A percentile compares a stretch with the other conserved stretches of the same genome.
phyloP scores from a whole-genome alignment of 1,140 invertebrate genomes.

The Hesperophylax magnus region DNA sequence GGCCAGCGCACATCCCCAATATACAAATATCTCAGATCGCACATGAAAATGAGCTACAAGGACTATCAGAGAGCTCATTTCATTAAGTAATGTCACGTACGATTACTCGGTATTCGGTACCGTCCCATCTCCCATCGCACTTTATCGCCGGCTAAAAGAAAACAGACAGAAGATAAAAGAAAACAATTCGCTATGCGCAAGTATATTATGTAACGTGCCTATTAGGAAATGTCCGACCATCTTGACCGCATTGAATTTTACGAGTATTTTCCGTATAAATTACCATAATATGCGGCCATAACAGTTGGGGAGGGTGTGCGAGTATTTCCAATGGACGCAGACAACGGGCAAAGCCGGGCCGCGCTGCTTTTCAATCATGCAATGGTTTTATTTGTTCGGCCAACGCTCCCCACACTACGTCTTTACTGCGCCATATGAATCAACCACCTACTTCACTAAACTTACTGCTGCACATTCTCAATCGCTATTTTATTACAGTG shows the following conservation, averaged over 20 bases:
- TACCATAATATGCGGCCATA: slow-evolving; percentile 53
- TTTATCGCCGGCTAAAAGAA: slow-evolving; percentile 48
- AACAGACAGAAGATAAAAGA: slow-evolving; percentile 49
- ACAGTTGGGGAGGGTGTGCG: slow-evolving; percentile 39
- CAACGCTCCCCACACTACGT: background rate
- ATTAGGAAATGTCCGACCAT: slow-evolving; percentile 51
- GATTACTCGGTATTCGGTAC: slow-evolving; percentile 41
- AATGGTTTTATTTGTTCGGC: slow-evolving; percentile 27
- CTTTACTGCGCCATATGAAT: slow-evolving; percentile 6
- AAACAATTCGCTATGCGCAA: slow-evolving; percentile 45
- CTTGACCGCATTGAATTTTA: slow-evolving; percentile 59
- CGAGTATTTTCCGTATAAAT: slow-evolving; percentile 58
- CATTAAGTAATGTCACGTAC: slow-evolving; percentile 57
- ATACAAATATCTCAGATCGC: slow-evolving; percentile 2
- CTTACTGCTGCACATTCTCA: background rate
- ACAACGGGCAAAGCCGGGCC: slow-evolving; percentile 27
- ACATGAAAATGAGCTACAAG: slow-evolving; percentile 23
- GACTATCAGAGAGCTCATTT: slow-evolving; percentile 45
- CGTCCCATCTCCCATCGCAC: slow-evolving; percentile 9
- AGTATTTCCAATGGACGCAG: slow-evolving; percentile 47
- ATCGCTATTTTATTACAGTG: slow-evolving; percentile 10
- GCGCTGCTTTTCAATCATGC: slow-evolving; percentile 51
- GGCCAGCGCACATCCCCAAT: background rate
- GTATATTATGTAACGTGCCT: slow-evolving; percentile 33
- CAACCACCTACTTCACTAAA: background rate